These are phyloP conservation scores for Heliconius erato DNA, from an alignment of 2,888 invertebrate genomes.

Conservation along the genomic window DNA sequence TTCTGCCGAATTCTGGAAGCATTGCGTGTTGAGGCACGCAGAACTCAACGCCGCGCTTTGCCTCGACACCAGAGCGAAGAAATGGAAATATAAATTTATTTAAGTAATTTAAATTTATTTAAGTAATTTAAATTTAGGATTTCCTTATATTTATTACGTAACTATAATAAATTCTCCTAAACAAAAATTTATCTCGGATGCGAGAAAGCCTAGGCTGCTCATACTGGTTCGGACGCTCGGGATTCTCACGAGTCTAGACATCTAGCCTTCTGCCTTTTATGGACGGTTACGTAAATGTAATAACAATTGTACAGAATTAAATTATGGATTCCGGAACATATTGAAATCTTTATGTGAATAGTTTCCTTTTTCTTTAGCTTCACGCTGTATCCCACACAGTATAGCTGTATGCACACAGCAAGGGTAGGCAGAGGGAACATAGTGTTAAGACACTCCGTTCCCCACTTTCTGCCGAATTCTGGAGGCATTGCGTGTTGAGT, in stretches of 20 bases:
- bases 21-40: no score
- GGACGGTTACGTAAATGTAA: conserved; percentile 35
- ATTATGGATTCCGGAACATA: neutral
- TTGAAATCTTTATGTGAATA: neutral
- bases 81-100: no score
- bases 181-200: conserved; percentile 11
- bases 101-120: no score
- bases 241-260: conserved; percentile 36
- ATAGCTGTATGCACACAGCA: no score
- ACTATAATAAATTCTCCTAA: neutral
- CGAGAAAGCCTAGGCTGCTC: conserved; percentile 1
- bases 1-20: no score
- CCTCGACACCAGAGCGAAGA: no score
- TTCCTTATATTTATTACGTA: conserved; percentile 16
- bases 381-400: no score
- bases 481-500: no score
- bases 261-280: conserved; percentile 26
- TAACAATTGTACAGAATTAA: conserved; percentile 3
- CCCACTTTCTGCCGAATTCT: no score
- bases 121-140: conserved; percentile 4
- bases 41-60: no score
- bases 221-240: conserved; percentile 11
- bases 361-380: neutral
- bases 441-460: no score
- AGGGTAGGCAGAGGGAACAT: no score